Conservation (phyloP, 2,888 invertebrate genomes). For the Dasypolia templi region DNA sequence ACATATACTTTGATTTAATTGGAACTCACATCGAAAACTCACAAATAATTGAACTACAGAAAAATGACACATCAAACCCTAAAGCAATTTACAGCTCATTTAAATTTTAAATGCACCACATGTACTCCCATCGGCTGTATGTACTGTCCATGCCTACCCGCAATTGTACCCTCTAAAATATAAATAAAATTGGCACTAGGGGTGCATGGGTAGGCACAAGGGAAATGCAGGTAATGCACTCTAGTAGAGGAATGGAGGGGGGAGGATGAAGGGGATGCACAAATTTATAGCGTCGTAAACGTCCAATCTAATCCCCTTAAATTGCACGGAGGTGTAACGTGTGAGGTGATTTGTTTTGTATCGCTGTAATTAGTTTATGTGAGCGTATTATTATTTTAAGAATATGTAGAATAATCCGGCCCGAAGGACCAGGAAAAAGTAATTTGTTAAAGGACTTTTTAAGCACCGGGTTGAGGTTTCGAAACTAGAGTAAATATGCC, state of each 20-base stretch:
- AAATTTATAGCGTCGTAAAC: slow-evolving; percentile 81
- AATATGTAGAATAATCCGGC: slow-evolving; percentile 6
- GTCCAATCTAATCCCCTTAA: slow-evolving; percentile 77
- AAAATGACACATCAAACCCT: background rate
- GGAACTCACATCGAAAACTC: background rate
- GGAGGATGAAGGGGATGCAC: slow-evolving; percentile 67
- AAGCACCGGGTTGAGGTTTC: too few species aligned
- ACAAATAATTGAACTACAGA: background rate
- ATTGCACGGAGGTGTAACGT: slow-evolving; percentile 66
- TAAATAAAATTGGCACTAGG: slow-evolving; percentile 67
- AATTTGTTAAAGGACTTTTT: background rate
- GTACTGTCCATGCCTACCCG: slow-evolving; percentile 13
- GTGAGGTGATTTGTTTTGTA: slow-evolving; percentile 61
- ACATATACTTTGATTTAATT: background rate
- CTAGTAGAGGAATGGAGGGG: slow-evolving; percentile 37
- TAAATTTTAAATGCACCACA: slow-evolving; percentile 26
- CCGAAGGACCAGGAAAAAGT: background rate
- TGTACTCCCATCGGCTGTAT: background rate
- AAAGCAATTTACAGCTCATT: slow-evolving; percentile 6
- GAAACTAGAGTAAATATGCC: background rate
- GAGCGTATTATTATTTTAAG: slow-evolving; percentile 28
- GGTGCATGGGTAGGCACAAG: slow-evolving; percentile 60
- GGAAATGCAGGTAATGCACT: slow-evolving; percentile 79
- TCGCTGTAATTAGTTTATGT: slow-evolving; percentile 53
- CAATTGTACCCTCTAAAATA: slow-evolving; percentile 59